Evolutionary conservation across 2,113 vertebrate species (phyloP).

Genomic region (Rhinolophus sinicus): DNA sequence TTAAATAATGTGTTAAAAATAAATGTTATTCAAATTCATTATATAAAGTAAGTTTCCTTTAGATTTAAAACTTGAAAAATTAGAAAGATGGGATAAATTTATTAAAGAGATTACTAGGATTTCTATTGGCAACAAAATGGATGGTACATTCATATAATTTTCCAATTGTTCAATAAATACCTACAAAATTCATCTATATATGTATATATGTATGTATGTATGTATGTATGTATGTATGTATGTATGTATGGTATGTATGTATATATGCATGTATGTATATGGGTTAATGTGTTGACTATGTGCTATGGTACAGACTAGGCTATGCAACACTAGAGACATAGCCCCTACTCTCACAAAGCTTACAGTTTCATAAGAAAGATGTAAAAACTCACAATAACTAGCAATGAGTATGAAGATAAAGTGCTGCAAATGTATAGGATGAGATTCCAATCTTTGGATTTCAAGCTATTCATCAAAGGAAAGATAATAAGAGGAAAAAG

Average conservation of each 20-base stretch:
- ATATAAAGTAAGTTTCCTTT: neutral
- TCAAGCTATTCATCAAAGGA: neutral
- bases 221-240: no score
- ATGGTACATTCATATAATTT: neutral
- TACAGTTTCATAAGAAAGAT: neutral
- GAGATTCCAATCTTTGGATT: neutral
- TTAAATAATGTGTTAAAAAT: conserved; percentile 20
- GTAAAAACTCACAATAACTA: neutral
- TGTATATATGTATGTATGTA: neutral
- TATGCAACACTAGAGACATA: neutral
- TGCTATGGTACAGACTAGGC: neutral
- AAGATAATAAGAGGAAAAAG: neutral
- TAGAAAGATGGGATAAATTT: neutral
- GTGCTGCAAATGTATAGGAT: neutral
- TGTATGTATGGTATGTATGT: neutral
- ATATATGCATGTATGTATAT: neutral
- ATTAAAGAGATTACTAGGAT: neutral
- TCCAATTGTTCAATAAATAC: neutral
- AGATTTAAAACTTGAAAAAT: neutral
- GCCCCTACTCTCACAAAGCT: neutral
- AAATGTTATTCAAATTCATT: conserved; percentile 5
- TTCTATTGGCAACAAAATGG: neutral
- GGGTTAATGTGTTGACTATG: no score
- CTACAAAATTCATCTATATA: neutral
- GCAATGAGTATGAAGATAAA: neutral